A percentile compares a stretch with the other conserved stretches of the same genome.
Evolutionary conservation across 2,888 invertebrate species (phyloP).

Genomic region (Epirrhoe alternata): DNA sequence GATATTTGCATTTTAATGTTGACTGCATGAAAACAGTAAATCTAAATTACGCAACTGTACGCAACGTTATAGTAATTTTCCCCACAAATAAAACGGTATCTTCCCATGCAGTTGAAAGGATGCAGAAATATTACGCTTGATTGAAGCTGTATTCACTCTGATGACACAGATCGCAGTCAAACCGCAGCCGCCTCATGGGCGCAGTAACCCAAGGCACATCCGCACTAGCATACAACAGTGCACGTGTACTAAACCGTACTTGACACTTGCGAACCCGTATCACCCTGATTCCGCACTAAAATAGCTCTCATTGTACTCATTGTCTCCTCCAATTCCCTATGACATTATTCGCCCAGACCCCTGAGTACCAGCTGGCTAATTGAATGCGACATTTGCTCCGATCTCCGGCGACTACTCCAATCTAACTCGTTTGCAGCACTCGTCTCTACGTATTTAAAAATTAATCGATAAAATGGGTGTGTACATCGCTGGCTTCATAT

Average conservation of each 20-base stretch:
- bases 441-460: constrained; percentile 52
- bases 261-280: constrained; percentile 37
- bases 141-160: constrained; percentile 26
- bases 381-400: constrained; percentile 63
- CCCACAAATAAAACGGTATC: constrained; percentile 8
- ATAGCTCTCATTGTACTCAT: constrained; percentile 57
- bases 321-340: constrained; percentile 63
- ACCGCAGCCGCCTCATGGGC: constrained; percentile 5
- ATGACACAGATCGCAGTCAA: constrained; percentile 20
- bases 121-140: constrained; percentile 25
- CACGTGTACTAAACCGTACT: constrained; percentile 38
- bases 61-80: background rate
- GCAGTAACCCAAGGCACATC: constrained; percentile 4
- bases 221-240: constrained; percentile 20
- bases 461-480: constrained; percentile 61
- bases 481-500: constrained; percentile 70
- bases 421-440: constrained; percentile 67
- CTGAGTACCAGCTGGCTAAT: constrained; percentile 71
- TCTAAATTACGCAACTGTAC: background rate
- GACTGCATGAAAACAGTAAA: background rate
- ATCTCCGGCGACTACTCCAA: constrained; percentile 61
- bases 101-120: constrained; percentile 24
- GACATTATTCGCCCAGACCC: constrained; percentile 74
- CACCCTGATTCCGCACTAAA: constrained; percentile 44
- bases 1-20: background rate